phyloP scores from a whole-genome alignment of 2,888 invertebrate genomes.

The Meghimatium bilineatum region DNA sequence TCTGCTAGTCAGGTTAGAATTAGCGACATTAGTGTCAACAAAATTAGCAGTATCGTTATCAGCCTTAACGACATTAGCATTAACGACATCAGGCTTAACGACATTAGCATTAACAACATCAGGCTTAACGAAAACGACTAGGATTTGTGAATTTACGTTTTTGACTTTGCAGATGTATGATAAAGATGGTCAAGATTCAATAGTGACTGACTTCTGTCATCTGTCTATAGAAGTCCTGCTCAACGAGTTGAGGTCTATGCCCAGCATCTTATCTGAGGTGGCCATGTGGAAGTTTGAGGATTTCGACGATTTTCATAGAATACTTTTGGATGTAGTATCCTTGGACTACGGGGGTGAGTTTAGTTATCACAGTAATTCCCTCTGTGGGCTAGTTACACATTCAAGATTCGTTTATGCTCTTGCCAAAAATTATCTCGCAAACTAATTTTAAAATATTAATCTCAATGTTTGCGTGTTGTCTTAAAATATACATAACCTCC shows the following conservation, averaged over 20 bases:
- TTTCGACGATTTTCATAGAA: slow-evolving; percentile 52
- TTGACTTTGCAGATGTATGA: slow-evolving; percentile 80
- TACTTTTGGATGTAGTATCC: slow-evolving; percentile 64
- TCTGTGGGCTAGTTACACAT: not conserved
- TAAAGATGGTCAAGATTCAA: slow-evolving; percentile 84
- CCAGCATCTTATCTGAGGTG: slow-evolving; percentile 59
- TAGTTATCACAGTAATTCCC: not conserved
- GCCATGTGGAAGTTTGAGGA: slow-evolving; percentile 58
- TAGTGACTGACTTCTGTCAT: slow-evolving; percentile 84
- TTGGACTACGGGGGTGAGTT: slow-evolving; percentile 64
- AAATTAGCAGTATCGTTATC: not conserved
- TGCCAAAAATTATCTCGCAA: too few species aligned
- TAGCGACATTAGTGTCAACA: not conserved
- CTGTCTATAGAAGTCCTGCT: slow-evolving; percentile 87
- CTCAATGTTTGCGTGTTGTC: too few species aligned
- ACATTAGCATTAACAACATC: not conserved
- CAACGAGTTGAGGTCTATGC: slow-evolving; percentile 73
- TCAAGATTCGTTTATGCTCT: too few species aligned
- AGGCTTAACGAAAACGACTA: not conserved
- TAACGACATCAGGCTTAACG: not conserved
- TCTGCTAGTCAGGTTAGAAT: too few species aligned
- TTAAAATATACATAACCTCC: too few species aligned
- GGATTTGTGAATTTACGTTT: not conserved
- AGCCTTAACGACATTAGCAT: not conserved
- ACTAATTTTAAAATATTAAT: too few species aligned